These are phyloP conservation scores for Nomada fabriciana DNA, from an alignment of 2,888 invertebrate genomes.

Conservation along the genomic window DNA sequence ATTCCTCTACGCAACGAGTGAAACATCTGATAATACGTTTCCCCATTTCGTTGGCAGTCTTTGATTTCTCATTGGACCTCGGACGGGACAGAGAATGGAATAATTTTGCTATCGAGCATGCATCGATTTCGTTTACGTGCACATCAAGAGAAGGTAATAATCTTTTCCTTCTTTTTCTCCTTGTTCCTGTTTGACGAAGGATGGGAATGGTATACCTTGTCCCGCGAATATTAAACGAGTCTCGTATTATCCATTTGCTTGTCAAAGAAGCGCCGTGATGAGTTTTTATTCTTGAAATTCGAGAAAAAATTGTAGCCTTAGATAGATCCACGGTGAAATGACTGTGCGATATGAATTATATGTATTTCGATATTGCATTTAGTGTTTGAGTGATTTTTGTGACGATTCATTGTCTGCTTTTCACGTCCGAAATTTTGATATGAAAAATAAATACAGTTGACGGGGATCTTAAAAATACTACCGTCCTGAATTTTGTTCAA, in stretches of 20 bases:
- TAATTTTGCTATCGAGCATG: neutral
- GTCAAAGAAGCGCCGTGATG: neutral
- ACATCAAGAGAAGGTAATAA: neutral
- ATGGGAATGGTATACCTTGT: neutral
- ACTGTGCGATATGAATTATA: neutral
- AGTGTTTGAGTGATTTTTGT: neutral
- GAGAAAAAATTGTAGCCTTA: neutral
- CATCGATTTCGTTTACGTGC: neutral
- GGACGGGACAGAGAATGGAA: neutral
- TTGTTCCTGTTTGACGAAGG: neutral
- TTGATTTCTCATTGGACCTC: neutral
- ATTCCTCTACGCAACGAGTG: constrained; percentile 3
- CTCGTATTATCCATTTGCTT: neutral
- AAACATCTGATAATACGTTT: too few relatives aligned
- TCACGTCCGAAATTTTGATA: too few relatives aligned
- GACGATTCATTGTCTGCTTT: neutral
- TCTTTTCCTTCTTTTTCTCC: neutral
- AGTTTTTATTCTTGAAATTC: neutral
- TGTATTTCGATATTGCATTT: neutral
- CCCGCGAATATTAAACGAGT: neutral
- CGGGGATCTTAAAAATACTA: neutral
- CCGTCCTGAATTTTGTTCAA: neutral
- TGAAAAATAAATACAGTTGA: neutral
- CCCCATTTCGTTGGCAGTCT: neutral
- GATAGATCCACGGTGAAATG: neutral